These are phyloP conservation scores for Sebastes iracundus DNA, from an alignment of 2,797 vertebrate genomes.

Conservation along the genomic window DNA sequence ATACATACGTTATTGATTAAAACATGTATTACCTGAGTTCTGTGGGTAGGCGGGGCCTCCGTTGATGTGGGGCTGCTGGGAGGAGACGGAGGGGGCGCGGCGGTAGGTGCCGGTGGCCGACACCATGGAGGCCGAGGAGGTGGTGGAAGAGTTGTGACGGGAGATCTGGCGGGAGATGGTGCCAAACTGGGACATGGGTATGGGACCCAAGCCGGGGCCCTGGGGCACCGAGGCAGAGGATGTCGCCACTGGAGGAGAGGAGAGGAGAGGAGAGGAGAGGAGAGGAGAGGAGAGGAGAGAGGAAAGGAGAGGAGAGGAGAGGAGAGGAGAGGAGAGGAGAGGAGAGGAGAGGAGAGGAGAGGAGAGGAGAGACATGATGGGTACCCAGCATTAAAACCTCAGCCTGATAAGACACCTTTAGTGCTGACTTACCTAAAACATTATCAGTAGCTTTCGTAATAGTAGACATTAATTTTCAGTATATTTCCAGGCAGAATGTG, in stretches of 20 bases:
- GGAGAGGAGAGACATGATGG: not conserved
- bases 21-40: constrained; percentile 86
- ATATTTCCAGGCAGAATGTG: not conserved
- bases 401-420: not conserved
- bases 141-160: constrained; percentile 95
- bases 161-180: constrained; percentile 99
- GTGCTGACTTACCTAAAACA: not conserved
- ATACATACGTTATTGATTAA: not conserved
- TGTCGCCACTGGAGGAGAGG: constrained; percentile 42
- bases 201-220: constrained; percentile 90
- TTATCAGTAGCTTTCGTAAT: not conserved
- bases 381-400: not conserved
- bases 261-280: not conserved
- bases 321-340: not conserved
- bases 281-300: not conserved
- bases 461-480: not conserved
- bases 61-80: constrained; percentile 97
- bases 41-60: constrained; percentile 95
- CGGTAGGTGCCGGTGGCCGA: constrained; percentile 98
- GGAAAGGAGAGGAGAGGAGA: not conserved
- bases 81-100: constrained; percentile 95
- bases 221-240: constrained; percentile 81
- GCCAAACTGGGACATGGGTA: constrained; percentile 98
- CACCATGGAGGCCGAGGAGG: constrained; percentile 97
- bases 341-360: not conserved